Evolutionary conservation across 2,888 invertebrate genomes (phyloP), one percentile per base, ranked within the genome.

Genomic region (Sinohyriopsis cumingii): DNA sequence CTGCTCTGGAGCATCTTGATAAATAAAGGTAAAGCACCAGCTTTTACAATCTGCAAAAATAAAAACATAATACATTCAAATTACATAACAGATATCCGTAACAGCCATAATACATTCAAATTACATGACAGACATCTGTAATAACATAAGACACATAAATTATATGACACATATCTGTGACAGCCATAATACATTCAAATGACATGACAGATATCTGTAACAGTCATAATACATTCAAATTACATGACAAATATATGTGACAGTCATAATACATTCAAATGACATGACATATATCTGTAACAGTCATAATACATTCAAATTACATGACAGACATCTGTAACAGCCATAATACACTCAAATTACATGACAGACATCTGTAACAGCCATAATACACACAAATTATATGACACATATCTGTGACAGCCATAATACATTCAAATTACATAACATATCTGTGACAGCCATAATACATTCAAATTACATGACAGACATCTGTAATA

Each of bases 11-110:
- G 68, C 83, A 87, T 83, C 45, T 76, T 71, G 12, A 80, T 63
- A 57, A 87, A 80, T 33, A 82, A 65, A 4, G 81, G 81, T 5
- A 87, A 67, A 1, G 81, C 82, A 19, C 83, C 83, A 60, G 84
- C 84, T 54, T 86, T 83, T 28, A 85, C 73, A n/a, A 87, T 86
- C 84, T 86, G 74, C 4, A 57, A 67, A 63, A 53, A 57, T 7
- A 33, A 28, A 56, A 15, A 22, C 53, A 65, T 15, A 63, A 54
- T 12, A 45, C 24, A 4, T 25, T 25, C 19, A 24, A 25, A 24
- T 24, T 12, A n/a, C n/a, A 57, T 24, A 9, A 24, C 12, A n/a
- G 15, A 57, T 57, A 57, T 57, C 12, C 1, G 33, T 33, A 19
- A 53, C 3, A 28, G 12, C 20, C 28, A 54, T 22, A 22, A 20